Evolutionary conservation across 2,888 invertebrate genomes (phyloP).

Genomic region (Bombylius discolor): DNA sequence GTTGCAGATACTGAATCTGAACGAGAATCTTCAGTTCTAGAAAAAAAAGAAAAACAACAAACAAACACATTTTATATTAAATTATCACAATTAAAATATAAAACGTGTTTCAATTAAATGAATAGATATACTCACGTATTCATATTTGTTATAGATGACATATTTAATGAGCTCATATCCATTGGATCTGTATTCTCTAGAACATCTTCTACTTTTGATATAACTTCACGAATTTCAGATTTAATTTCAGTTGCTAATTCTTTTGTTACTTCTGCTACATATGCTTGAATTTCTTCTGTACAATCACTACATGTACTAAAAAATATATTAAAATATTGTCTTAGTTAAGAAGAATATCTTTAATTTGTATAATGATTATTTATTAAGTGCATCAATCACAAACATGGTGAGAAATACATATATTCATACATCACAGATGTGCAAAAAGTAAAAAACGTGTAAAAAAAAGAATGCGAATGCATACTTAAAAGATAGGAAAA

Average conservation of each 20-base stretch:
- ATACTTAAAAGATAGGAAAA: no score
- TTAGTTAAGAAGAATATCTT: no score
- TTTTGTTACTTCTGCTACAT: constrained; percentile 63
- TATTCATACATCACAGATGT: no score
- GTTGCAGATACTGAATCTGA: constrained; percentile 60
- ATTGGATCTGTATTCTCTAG: constrained; percentile 53
- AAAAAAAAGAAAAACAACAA: not conserved
- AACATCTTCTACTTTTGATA: constrained; percentile 66
- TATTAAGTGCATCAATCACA: no score
- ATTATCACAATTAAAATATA: not conserved
- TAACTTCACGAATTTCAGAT: constrained; percentile 68
- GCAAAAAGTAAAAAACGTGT: no score
- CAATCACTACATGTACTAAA: constrained; percentile 26
- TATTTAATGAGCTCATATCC: constrained; percentile 34
- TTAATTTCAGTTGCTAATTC: constrained; percentile 70
- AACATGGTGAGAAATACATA: no score
- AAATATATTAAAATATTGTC: not conserved
- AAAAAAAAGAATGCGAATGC: no score
- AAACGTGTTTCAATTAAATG: not conserved
- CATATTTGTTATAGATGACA: constrained; percentile 8
- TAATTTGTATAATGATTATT: no score
- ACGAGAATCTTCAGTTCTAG: constrained; percentile 46
- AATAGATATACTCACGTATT: not conserved
- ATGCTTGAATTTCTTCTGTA: constrained; percentile 56
- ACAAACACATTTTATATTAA: not conserved